phyloP scores from a whole-genome alignment of 2,113 vertebrate species.

The Myanophis thanlyinensis region DNA sequence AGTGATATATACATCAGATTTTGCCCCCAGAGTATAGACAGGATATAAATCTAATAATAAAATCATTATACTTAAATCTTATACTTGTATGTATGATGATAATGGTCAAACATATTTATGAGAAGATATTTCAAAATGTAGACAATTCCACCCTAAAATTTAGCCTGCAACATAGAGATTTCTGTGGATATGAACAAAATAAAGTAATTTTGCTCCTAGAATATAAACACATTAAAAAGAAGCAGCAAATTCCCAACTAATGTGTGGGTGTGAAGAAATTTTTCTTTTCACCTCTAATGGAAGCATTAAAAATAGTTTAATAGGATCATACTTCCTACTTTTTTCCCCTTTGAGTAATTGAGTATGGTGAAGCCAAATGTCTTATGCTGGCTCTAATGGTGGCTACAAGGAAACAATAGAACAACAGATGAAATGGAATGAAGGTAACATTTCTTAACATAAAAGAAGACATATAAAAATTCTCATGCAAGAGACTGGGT shows the following conservation, averaged over 20 bases:
- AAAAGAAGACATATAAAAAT: background rate
- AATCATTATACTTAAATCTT: background rate
- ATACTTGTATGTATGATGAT: background rate
- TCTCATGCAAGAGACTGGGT: background rate
- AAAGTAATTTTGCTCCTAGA: background rate
- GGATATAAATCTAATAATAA: background rate
- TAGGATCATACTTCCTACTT: background rate
- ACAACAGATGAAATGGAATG: background rate
- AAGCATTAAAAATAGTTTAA: background rate
- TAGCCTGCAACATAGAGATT: background rate
- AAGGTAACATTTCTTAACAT: background rate
- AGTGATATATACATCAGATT: background rate
- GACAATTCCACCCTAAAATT: background rate
- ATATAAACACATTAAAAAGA: background rate
- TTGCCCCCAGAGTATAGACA: background rate
- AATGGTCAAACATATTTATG: background rate
- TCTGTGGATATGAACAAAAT: background rate
- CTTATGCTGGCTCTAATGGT: background rate
- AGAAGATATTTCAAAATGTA: background rate
- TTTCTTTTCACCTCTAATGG: background rate
- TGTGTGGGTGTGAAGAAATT: background rate
- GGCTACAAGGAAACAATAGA: background rate
- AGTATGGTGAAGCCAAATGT: background rate
- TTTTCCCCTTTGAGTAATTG: background rate
- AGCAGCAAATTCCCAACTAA: background rate